phyloP scores from a whole-genome alignment of 1,140 invertebrate genomes.

The Pollicipes pollicipes region DNA sequence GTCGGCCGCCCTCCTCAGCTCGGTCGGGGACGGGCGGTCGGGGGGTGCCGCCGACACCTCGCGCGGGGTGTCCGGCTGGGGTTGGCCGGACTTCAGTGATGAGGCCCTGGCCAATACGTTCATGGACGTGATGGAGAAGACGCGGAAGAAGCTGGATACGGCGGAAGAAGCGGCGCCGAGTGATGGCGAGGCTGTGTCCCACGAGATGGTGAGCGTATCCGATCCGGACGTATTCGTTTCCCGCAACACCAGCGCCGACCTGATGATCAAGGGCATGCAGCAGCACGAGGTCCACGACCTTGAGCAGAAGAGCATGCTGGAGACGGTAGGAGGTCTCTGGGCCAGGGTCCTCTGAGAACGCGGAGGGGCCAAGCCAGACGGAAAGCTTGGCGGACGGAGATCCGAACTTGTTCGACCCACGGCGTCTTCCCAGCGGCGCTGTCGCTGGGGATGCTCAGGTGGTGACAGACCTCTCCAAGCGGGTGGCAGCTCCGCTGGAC shows the following conservation, averaged over 20 bases:
- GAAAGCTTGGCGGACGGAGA: neutral
- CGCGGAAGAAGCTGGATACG: neutral
- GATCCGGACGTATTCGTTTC: neutral
- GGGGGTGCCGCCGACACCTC: no score
- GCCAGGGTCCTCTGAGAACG: neutral
- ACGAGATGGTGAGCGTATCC: neutral
- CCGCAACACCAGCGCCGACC: neutral
- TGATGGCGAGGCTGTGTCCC: neutral
- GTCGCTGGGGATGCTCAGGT: neutral
- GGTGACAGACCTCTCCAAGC: neutral
- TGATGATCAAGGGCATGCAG: neutral
- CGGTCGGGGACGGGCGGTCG: no score
- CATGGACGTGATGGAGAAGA: neutral
- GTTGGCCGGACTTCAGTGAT: neutral
- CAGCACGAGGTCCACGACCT: neutral
- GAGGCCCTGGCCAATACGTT: neutral
- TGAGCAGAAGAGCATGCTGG: neutral
- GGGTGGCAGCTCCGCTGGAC: neutral
- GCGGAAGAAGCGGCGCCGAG: neutral
- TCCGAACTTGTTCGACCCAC: neutral
- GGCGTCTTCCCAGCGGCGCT: neutral
- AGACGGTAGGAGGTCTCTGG: neutral
- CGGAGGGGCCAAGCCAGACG: neutral
- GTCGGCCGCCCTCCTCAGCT: neutral
- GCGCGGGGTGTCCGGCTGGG: neutral